Conservation (phyloP, 2,888 invertebrate genomes). For the Sphinx pinastri region DNA sequence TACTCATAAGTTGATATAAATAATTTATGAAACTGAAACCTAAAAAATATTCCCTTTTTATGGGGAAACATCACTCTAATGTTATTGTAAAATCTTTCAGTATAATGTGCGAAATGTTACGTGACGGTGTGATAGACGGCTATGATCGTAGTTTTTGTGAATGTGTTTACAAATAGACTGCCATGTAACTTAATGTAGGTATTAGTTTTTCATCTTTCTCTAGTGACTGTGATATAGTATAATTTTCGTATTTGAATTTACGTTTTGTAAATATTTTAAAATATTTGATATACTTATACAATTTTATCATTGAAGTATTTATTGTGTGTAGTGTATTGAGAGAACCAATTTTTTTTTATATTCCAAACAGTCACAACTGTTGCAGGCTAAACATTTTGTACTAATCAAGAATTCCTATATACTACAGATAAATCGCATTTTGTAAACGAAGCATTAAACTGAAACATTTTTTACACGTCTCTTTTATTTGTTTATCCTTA, state of each 20-base stretch:
- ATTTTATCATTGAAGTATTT: constrained; percentile 73
- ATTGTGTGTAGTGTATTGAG: constrained; percentile 62
- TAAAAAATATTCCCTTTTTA: too few relatives aligned
- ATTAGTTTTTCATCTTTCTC: constrained; percentile 74
- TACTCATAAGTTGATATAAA: too few relatives aligned
- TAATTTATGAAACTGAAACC: too few relatives aligned
- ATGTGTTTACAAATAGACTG: constrained; percentile 76
- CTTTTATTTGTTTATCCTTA: neutral
- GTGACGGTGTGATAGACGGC: constrained; percentile 53
- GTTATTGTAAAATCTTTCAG: too few relatives aligned
- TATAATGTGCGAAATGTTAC: constrained; percentile 9
- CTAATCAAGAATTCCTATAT: constrained; percentile 58
- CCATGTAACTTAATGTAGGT: constrained; percentile 65
- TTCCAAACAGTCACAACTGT: constrained; percentile 50
- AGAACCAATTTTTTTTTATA: constrained; percentile 47
- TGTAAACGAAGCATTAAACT: constrained; percentile 24
- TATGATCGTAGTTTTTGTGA: constrained; percentile 63
- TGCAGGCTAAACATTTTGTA: constrained; percentile 62
- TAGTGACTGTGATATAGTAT: constrained; percentile 84
- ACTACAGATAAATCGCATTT: constrained; percentile 43
- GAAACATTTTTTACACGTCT: constrained; percentile 14
- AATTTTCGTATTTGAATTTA: constrained; percentile 70
- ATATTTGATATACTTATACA: constrained; percentile 82
- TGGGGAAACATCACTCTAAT: too few relatives aligned
- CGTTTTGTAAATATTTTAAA: constrained; percentile 76